Percentiles rank a stretch among this genome's conserved stretches.
Evolutionary conservation across 2,113 vertebrate species (phyloP).

Genomic region (Bostrychus sinensis): DNA sequence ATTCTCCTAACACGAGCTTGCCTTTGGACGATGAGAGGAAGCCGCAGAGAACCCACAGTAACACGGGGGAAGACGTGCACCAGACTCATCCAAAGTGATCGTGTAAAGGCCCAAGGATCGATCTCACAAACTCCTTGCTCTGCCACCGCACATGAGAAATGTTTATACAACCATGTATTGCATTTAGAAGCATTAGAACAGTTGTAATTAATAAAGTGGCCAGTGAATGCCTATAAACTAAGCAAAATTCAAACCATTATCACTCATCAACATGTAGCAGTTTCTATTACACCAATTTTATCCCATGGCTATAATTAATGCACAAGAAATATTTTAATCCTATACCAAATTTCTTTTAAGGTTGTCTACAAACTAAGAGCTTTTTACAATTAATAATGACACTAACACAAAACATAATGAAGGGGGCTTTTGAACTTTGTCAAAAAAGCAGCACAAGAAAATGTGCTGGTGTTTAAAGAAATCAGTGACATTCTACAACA

Average conservation of each 20-base stretch:
- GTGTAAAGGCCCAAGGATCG: no score
- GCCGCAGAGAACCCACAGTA: no score
- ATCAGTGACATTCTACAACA: slow-evolving; percentile 51
- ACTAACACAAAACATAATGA: slow-evolving; percentile 41
- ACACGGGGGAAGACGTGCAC: no score
- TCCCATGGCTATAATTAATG: slow-evolving; percentile 39
- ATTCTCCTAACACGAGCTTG: no score
- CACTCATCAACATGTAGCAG: slow-evolving; percentile 52
- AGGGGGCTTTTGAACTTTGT: slow-evolving; percentile 30
- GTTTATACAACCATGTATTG: neutral
- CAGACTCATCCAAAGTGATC: no score
- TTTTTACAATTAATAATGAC: slow-evolving; percentile 41
- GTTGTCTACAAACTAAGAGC: slow-evolving; percentile 31
- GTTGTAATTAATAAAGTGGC: slow-evolving; percentile 32
- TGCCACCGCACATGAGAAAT: no score
- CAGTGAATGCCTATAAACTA: slow-evolving; percentile 39
- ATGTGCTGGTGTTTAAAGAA: slow-evolving; percentile 32
- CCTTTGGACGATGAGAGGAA: no score
- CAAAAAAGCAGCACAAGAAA: slow-evolving; percentile 33
- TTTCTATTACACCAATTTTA: slow-evolving; percentile 56
- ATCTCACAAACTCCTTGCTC: no score
- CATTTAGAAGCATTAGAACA: neutral
- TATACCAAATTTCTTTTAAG: slow-evolving; percentile 39
- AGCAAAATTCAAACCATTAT: slow-evolving; percentile 37
- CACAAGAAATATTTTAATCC: slow-evolving; percentile 47